Evolutionary conservation across 2,797 vertebrate species (phyloP).

Genomic region (Alosa sapidissima): DNA sequence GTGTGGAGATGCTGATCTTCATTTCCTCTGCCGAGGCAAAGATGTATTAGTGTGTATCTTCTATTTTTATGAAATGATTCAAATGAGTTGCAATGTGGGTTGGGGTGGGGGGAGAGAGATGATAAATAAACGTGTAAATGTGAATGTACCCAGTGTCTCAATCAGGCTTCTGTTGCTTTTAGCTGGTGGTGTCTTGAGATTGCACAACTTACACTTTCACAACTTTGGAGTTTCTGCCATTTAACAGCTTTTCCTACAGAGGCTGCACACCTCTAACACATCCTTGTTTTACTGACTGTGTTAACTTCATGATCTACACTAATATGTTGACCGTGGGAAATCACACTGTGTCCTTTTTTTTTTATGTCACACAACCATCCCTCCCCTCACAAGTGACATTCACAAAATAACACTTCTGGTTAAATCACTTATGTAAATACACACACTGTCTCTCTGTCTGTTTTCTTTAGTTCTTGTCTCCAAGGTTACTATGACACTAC

Average conservation of each 20-base stretch:
- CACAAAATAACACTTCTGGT: background rate
- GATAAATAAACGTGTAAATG: conserved; percentile 71
- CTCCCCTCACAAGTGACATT: no score
- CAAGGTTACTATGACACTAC: background rate
- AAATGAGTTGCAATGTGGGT: conserved; percentile 41
- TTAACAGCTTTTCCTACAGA: background rate
- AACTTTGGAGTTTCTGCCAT: background rate
- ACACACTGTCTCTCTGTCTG: background rate
- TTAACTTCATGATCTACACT: background rate
- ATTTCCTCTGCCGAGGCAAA: conserved; percentile 47
- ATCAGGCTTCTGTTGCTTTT: background rate
- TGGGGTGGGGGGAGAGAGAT: conserved; percentile 36
- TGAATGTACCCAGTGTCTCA: conserved; percentile 53
- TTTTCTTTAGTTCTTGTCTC: background rate
- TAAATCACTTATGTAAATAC: background rate
- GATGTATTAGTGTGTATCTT: conserved; percentile 64
- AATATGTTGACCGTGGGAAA: background rate
- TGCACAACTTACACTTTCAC: background rate
- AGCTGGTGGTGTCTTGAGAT: background rate
- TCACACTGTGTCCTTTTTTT: background rate
- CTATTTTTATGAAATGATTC: conserved; percentile 67
- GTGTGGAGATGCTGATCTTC: conserved; percentile 47
- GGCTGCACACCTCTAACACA: background rate
- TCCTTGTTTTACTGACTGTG: background rate
- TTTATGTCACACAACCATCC: background rate